These are phyloP conservation scores for Vanacampus margaritifer DNA, from an alignment of 2,113 vertebrate genomes.

Conservation along the genomic window DNA sequence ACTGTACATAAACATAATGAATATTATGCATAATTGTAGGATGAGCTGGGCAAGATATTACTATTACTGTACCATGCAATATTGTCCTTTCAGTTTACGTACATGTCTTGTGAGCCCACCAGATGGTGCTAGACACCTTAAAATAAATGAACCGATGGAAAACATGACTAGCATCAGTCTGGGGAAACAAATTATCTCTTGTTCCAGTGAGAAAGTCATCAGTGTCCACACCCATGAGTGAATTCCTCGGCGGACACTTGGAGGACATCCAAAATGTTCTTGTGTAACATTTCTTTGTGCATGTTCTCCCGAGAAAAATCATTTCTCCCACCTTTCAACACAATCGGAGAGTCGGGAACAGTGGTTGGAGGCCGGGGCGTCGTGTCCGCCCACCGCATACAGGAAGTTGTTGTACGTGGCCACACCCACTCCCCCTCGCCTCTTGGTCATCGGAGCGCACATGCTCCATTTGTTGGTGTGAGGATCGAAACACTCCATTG, in stretches of 20 bases:
- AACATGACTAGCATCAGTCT: neutral
- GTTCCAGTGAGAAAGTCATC: constrained; percentile 8
- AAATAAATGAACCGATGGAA: constrained; percentile 25
- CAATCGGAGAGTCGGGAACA: constrained; percentile 90
- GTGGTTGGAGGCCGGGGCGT: constrained; percentile 92
- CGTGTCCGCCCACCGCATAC: constrained; percentile 90
- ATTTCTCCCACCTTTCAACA: constrained; percentile 82
- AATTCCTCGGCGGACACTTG: neutral
- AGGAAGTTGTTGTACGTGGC: constrained; percentile 89
- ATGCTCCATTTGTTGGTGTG: constrained; percentile 97
- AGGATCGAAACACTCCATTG: constrained; percentile 95
- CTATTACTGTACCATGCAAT: neutral
- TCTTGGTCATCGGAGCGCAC: constrained; percentile 90
- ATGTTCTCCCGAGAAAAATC: neutral
- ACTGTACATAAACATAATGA: neutral
- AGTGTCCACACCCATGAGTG: constrained; percentile 2
- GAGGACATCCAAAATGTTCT: neutral
- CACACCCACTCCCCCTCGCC: constrained; percentile 89
- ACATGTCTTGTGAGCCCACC: constrained; percentile 32
- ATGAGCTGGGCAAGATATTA: neutral
- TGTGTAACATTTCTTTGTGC: constrained; percentile 11
- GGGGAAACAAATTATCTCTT: constrained; percentile 10
- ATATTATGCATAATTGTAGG: neutral
- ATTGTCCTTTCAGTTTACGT: neutral
- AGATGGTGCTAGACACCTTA: constrained; percentile 59